phyloP scores from a whole-genome alignment of 2,113 vertebrate species.

The Pontoporia blainvillei region DNA sequence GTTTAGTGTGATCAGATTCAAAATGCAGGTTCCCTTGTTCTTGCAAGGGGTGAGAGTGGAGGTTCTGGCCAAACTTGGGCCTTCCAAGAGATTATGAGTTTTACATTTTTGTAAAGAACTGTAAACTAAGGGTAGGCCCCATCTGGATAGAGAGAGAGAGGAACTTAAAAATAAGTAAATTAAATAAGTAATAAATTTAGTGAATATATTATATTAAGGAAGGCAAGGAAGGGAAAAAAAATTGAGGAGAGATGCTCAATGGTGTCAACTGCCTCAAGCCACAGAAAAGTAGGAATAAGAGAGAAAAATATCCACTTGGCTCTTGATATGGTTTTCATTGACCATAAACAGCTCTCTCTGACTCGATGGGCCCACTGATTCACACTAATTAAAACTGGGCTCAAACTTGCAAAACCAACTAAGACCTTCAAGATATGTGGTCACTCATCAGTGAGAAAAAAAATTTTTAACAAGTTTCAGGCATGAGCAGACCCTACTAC shows the following conservation, averaged over 20 bases:
- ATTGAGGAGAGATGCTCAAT: not conserved
- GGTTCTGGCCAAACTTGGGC: not conserved
- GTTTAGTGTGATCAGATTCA: not conserved
- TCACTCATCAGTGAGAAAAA: not conserved
- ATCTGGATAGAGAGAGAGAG: not conserved
- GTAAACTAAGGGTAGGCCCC: not conserved
- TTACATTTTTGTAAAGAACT: slow-evolving; percentile 11
- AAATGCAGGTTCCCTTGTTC: not conserved
- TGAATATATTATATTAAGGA: not conserved
- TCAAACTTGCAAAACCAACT: not conserved
- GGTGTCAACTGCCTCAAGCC: not conserved
- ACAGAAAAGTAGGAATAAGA: not conserved
- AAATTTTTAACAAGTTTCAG: not conserved
- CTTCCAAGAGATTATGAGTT: not conserved
- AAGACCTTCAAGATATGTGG: not conserved
- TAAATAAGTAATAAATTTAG: not conserved
- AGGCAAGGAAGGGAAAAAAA: not conserved
- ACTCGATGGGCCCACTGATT: not conserved
- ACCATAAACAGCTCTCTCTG: not conserved
- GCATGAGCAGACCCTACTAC: not conserved
- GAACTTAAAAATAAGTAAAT: not conserved
- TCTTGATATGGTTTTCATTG: not conserved
- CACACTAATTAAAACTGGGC: not conserved
- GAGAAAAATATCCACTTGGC: not conserved
- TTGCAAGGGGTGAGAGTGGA: not conserved